phyloP scores from a whole-genome alignment of 1,140 invertebrate genomes.

The Drosophila arizonae region DNA sequence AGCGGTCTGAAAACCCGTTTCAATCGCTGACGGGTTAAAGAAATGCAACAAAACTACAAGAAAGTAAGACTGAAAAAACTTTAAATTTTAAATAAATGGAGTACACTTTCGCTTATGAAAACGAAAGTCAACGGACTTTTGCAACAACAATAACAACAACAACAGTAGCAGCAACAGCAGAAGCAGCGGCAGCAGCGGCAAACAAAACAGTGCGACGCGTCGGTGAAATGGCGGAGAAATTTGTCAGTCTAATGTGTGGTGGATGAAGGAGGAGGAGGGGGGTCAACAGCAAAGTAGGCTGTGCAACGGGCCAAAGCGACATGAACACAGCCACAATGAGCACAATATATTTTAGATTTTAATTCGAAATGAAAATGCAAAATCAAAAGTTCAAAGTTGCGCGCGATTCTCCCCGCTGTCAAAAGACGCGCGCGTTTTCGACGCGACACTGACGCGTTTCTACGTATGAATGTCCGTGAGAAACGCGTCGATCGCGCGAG shows the following conservation, averaged over 20 bases:
- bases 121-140: slow-evolving; percentile 79
- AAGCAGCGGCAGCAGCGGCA: slow-evolving; percentile 15
- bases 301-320: slow-evolving; percentile 33
- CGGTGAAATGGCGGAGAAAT: slow-evolving; percentile 77
- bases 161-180: not conserved
- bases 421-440: slow-evolving; percentile 41
- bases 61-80: slow-evolving; percentile 56
- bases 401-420: not conserved
- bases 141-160: slow-evolving; percentile 31
- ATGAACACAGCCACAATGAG: slow-evolving; percentile 15
- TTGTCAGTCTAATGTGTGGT: slow-evolving; percentile 54
- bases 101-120: slow-evolving; percentile 81
- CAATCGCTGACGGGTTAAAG: slow-evolving; percentile 44
- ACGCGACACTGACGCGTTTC: slow-evolving; percentile 31
- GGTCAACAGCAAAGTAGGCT: slow-evolving; percentile 30
- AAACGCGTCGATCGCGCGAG: slow-evolving; percentile 32
- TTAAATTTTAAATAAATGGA: slow-evolving; percentile 74
- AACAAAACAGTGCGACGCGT: slow-evolving; percentile 33
- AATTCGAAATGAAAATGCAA: not conserved
- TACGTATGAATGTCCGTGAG: slow-evolving; percentile 54
- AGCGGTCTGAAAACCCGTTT: slow-evolving; percentile 45
- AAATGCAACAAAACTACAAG: slow-evolving; percentile 54
- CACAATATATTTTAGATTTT: not conserved
- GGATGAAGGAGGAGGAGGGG: slow-evolving; percentile 3
- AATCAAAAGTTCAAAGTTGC: slow-evolving; percentile 49